phyloP scores from a whole-genome alignment of 2,888 invertebrate genomes.

The Tinea semifulvella region DNA sequence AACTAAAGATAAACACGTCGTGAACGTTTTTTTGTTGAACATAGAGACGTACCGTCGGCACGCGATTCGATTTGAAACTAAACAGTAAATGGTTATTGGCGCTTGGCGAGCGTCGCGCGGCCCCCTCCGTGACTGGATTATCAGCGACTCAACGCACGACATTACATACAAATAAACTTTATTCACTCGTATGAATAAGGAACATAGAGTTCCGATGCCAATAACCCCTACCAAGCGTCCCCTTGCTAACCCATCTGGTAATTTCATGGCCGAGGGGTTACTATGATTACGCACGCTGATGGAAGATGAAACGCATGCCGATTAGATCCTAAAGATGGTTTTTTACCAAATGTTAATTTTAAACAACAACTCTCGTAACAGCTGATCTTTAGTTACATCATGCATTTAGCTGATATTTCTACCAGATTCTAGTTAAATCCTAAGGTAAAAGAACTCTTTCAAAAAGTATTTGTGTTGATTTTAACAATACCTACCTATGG shows the following conservation, averaged over 20 bases:
- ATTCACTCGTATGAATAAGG: conserved; percentile 52
- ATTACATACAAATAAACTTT: conserved; percentile 62
- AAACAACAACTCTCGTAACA: no score
- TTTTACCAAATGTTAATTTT: no score
- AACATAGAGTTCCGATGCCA: conserved; percentile 43
- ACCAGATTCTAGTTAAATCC: no score
- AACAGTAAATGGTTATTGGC: conserved; percentile 22
- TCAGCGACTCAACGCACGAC: conserved; percentile 44
- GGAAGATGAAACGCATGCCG: not conserved
- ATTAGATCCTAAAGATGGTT: no score
- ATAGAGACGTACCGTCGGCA: conserved; percentile 26
- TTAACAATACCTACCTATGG: no score
- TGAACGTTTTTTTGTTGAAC: not conserved
- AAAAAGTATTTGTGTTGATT: no score
- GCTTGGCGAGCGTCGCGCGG: conserved; percentile 21
- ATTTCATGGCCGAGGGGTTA: conserved; percentile 55
- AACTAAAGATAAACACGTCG: not conserved
- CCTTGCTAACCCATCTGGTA: conserved; percentile 54
- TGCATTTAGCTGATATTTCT: no score
- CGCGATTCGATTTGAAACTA: conserved; percentile 44
- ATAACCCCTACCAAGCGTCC: conserved; percentile 58
- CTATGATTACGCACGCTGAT: conserved; percentile 37
- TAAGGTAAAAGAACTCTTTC: no score
- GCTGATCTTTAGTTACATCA: no score
- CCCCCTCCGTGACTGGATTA: conserved; percentile 57